Evolutionary conservation across 2,888 invertebrate species (phyloP), one percentile per base, ranked within the genome.

Genomic region (Cheilosia soror): DNA sequence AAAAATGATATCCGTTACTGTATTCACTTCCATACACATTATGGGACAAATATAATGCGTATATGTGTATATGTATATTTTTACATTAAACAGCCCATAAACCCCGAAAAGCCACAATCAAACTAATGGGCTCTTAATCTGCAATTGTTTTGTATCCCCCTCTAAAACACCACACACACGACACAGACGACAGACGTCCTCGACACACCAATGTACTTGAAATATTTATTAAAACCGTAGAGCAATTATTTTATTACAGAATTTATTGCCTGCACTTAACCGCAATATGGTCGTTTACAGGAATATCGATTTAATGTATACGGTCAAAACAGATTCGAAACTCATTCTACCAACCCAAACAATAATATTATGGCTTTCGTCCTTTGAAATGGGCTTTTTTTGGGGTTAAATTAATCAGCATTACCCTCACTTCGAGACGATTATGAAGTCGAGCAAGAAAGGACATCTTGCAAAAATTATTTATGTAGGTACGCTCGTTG

Each of bases 251-350:
- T 37, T 81, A 57, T 81, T 71, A 62, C 51, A 47, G 68, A 72
- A 85, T 85, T 85, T 81, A 85, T 80, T 57, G 57, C 63, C 58
- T 57, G 68, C 63, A 73, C 63, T 83, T 79, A 79, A 85, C 85
- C 85, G 63, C 81, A 85, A 73, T 85, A 68, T 66, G 76, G 81
- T 68, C 71, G 60, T 68, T 83, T 73, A 53, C 72, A 57, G 63
- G 49, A 63, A 66, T 85, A 85, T 85, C 85, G 85, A 85, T 84
- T 84, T 80, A 76, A 84, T 20, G 20, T 20, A 20, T 84, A 37
- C n/a, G 71, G 60, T 76, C 51, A 72, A 83, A 78, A 63, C 79
- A 83, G 66, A 68, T 55, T 75, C 47, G 49, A 58, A 20, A 9
- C 44, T 5, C 42, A 42, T 15, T 11, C 3, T 2, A 20, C 20